Percentiles rank a stretch among this genome's conserved stretches.
phyloP scores from a whole-genome alignment of 2,797 vertebrate genomes.

The Gobionotothen gibberifrons region DNA sequence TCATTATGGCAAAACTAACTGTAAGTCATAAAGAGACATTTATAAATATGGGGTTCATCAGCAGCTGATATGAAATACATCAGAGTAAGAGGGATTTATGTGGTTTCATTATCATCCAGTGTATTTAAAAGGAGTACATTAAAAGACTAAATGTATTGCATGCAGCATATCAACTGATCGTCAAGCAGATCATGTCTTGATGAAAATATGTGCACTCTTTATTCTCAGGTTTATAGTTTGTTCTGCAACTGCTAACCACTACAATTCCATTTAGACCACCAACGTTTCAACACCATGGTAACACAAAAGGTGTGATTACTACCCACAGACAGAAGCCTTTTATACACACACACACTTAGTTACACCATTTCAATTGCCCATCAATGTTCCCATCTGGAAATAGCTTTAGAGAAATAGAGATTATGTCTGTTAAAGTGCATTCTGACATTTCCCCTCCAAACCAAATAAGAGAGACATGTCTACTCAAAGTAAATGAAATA shows the following conservation, averaged over 20 bases:
- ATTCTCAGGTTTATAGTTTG: conserved; percentile 18
- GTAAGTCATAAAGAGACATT: conserved; percentile 7
- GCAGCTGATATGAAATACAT: background rate
- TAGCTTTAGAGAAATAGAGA: conserved; percentile 17
- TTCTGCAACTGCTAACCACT: conserved; percentile 44
- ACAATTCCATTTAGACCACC: conserved; percentile 21
- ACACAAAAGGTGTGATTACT: conserved; percentile 25
- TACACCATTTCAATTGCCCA: conserved; percentile 30
- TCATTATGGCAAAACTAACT: background rate
- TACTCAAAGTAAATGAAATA: background rate
- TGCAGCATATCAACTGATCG: background rate
- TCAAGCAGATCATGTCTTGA: background rate
- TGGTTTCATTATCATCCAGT: background rate
- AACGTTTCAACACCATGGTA: conserved; percentile 25
- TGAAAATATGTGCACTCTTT: background rate
- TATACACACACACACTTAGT: background rate
- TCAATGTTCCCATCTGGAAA: conserved; percentile 29
- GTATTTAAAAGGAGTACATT: background rate
- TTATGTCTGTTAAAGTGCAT: conserved; percentile 23
- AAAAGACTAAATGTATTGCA: background rate
- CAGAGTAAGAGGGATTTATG: background rate
- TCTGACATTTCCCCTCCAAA: conserved; percentile 38
- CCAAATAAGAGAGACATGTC: background rate
- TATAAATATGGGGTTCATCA: background rate
- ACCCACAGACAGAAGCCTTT: background rate